Conservation (phyloP, 2,113 vertebrate species). For the Antennarius striatus region DNA sequence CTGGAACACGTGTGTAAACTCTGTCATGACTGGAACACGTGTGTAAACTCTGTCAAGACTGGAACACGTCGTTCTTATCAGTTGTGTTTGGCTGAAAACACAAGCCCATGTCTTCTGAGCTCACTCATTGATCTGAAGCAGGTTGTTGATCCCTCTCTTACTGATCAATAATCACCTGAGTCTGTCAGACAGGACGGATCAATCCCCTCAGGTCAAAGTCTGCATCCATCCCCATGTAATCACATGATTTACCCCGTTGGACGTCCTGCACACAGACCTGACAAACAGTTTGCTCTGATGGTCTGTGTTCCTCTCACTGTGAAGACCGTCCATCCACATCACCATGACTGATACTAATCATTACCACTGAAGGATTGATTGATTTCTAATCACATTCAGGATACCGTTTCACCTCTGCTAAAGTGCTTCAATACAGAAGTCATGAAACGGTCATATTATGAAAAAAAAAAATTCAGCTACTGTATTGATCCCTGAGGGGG, state of each 20-base stretch:
- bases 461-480: too few relatives aligned
- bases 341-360: too few relatives aligned
- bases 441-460: too few relatives aligned
- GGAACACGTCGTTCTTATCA: too few relatives aligned
- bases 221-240: conserved; percentile 21
- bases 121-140: not conserved
- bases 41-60: too few relatives aligned
- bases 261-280: not conserved
- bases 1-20: too few relatives aligned
- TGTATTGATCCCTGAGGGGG: too few relatives aligned
- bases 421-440: too few relatives aligned
- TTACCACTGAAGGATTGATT: too few relatives aligned
- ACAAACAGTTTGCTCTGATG: not conserved
- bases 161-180: not conserved
- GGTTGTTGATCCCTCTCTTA: not conserved
- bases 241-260: conserved; percentile 2
- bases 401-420: too few relatives aligned
- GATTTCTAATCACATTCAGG: too few relatives aligned
- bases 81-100: not conserved
- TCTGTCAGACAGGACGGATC: conserved; percentile 25
- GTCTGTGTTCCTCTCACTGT: not conserved
- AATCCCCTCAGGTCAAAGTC: conserved; percentile 44
- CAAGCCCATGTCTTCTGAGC: not conserved
- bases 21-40: too few relatives aligned
- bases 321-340: not conserved